Evolutionary conservation across 2,888 invertebrate genomes (phyloP).

Genomic region (Chironomus riparius): DNA sequence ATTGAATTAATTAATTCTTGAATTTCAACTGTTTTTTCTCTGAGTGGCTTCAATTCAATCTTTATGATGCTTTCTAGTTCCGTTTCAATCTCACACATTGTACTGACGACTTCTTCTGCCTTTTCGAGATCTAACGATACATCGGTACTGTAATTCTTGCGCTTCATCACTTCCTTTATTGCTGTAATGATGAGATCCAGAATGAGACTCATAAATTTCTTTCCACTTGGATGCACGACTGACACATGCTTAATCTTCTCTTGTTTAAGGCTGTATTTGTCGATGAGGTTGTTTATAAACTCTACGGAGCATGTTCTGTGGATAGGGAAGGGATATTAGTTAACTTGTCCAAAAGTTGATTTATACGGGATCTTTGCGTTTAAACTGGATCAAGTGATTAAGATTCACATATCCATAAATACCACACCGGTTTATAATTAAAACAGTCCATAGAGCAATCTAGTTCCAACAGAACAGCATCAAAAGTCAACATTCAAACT

Average conservation of each 20-base stretch:
- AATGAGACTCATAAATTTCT: conserved; percentile 39
- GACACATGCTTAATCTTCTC: conserved; percentile 37
- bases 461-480: too few species aligned
- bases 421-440: too few species aligned
- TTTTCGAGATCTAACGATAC: conserved; percentile 42
- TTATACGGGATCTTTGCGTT: too few species aligned
- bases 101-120: conserved; percentile 45
- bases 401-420: not conserved
- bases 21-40: not conserved
- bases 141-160: conserved; percentile 42
- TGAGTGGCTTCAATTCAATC: not conserved
- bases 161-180: conserved; percentile 34
- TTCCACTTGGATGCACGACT: conserved; percentile 41
- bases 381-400: not conserved
- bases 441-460: too few species aligned
- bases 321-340: too few species aligned
- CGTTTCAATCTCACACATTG: conserved; percentile 33
- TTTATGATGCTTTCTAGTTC: not conserved
- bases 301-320: conserved; percentile 37
- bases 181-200: conserved; percentile 37
- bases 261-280: conserved; percentile 39
- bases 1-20: not conserved
- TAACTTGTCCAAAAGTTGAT: too few species aligned
- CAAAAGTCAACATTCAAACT: too few species aligned
- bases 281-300: conserved; percentile 38